phyloP scores from a whole-genome alignment of 2,797 vertebrate genomes.

The Falco rusticolus region DNA sequence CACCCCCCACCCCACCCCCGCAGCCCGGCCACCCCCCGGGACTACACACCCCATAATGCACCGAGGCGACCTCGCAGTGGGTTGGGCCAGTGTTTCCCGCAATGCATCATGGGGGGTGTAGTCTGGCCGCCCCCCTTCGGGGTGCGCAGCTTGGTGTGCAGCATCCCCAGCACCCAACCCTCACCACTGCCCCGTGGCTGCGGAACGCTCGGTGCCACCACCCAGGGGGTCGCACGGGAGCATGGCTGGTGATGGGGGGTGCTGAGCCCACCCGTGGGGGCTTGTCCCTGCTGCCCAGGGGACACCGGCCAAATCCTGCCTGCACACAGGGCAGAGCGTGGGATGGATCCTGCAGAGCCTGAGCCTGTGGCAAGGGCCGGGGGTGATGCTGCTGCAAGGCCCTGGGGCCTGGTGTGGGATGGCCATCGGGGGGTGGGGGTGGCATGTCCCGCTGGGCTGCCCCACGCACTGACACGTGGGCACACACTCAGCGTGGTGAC shows the following conservation, averaged over 20 bases:
- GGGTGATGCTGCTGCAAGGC: background rate
- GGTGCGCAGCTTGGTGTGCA: background rate
- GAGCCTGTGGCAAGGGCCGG: background rate
- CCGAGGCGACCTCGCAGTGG: background rate
- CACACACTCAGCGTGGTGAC: background rate
- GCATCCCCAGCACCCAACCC: background rate
- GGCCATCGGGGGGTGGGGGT: accelerated
- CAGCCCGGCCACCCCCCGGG: accelerated
- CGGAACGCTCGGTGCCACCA: accelerated
- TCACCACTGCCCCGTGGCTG: background rate
- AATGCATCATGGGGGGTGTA: background rate
- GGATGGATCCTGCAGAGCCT: background rate
- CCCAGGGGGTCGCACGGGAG: background rate
- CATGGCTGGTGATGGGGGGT: accelerated
- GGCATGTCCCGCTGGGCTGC: background rate
- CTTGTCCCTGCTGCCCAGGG: background rate
- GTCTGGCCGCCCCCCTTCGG: background rate
- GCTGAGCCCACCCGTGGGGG: accelerated
- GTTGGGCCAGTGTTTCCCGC: background rate
- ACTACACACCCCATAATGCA: background rate
- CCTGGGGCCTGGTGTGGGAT: background rate
- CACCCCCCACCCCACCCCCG: no score
- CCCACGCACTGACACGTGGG: background rate
- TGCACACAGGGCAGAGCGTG: accelerated
- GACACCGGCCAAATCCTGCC: background rate